Evolutionary conservation across 1,140 invertebrate species (phyloP).

Genomic region (Carcinoscorpius rotundicauda): DNA sequence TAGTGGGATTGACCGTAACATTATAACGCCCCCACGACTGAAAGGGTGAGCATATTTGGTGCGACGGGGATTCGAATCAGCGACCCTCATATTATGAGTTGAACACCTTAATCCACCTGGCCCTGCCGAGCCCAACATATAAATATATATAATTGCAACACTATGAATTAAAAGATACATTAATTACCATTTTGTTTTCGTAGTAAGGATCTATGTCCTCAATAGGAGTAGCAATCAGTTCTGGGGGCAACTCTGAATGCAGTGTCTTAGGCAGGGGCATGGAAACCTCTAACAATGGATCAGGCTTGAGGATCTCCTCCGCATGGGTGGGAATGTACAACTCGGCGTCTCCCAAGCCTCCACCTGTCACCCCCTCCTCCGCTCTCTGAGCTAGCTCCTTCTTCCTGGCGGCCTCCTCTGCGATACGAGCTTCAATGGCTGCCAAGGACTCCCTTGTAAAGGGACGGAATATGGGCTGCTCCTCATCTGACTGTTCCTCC

Average conservation of each 20-base stretch:
- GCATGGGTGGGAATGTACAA: conserved; percentile 14
- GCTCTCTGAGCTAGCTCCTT: conserved; percentile 88
- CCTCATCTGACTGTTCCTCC: conserved; percentile 27
- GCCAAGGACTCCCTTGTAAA: conserved; percentile 92
- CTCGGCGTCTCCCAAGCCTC: conserved; percentile 11
- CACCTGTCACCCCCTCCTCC: conserved; percentile 47
- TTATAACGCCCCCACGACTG: too few species aligned
- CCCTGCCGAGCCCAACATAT: too few species aligned
- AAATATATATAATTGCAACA: too few species aligned
- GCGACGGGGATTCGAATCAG: too few species aligned
- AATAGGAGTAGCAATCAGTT: conserved; percentile 81
- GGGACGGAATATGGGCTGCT: conserved; percentile 59
- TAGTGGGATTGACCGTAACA: too few species aligned
- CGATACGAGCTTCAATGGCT: conserved; percentile 81
- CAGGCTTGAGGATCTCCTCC: conserved; percentile 45
- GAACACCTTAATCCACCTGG: too few species aligned
- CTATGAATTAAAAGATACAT: too few species aligned
- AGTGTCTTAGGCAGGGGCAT: conserved; percentile 74
- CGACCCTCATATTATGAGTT: too few species aligned
- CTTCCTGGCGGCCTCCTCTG: conserved; percentile 52
- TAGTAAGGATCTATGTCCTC: conserved; percentile 92
- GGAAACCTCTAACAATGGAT: conserved; percentile 82
- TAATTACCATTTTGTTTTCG: conserved; percentile 50
- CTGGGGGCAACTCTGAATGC: conserved; percentile 77
- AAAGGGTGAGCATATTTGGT: too few species aligned